phyloP scores from a whole-genome alignment of 2,888 invertebrate species.

The Caenorhabditis wallacei region DNA sequence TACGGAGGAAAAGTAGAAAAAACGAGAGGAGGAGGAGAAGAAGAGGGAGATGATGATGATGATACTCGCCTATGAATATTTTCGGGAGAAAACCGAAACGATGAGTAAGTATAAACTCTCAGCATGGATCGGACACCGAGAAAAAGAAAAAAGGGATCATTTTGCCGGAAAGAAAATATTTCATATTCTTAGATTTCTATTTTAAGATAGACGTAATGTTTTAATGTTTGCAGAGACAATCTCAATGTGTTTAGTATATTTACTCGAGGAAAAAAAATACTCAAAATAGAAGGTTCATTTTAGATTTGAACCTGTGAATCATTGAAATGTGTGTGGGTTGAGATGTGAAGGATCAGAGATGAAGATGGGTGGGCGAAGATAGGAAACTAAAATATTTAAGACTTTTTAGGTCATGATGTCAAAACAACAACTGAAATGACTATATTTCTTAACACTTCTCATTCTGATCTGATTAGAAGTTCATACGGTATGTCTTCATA shows the following conservation, averaged over 20 bases:
- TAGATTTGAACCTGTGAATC: constrained; percentile 31
- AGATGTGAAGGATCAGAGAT: constrained; percentile 40
- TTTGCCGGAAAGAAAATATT: constrained; percentile 1
- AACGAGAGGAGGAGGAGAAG: background rate
- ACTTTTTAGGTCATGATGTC: constrained; percentile 7
- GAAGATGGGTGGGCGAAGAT: constrained; percentile 39
- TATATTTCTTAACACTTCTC: background rate
- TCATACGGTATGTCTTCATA: too few species aligned
- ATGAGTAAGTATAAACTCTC: constrained; percentile 37
- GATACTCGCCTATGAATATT: constrained; percentile 48
- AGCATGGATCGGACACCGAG: background rate
- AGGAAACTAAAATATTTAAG: constrained; percentile 18
- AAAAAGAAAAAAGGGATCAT: constrained; percentile 28
- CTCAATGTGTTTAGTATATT: constrained; percentile 33
- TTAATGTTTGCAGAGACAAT: constrained; percentile 33
- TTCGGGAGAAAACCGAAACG: constrained; percentile 36
- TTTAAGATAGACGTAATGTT: constrained; percentile 31
- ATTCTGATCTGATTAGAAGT: background rate
- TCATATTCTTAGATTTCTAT: constrained; percentile 18
- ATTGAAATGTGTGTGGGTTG: constrained; percentile 30
- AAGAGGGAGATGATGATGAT: constrained; percentile 25
- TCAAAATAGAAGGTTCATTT: constrained; percentile 26
- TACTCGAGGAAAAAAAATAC: constrained; percentile 23
- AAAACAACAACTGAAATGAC: background rate
- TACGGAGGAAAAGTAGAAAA: constrained; percentile 27